phyloP scores from a whole-genome alignment of 1,140 invertebrate genomes.

The Drusus annulatus region DNA sequence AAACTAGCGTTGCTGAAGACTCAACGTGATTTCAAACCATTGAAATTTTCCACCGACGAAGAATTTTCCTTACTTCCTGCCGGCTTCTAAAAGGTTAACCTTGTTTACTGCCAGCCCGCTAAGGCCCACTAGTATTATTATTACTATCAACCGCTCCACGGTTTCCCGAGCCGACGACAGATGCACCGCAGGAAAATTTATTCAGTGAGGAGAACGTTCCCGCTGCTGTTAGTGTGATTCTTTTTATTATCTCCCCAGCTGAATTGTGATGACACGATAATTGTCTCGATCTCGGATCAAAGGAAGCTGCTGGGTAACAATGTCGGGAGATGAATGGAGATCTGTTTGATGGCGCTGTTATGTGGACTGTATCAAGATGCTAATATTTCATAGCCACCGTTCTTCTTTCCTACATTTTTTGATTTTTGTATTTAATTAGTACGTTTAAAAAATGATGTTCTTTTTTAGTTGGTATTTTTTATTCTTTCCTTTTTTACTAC shows the following conservation, averaged over 20 bases:
- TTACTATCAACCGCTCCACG: not conserved
- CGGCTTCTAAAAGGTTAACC: too few species aligned
- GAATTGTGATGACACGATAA: constrained; percentile 43
- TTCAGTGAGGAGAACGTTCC: not conserved
- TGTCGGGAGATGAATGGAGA: constrained; percentile 20
- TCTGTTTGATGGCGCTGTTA: constrained; percentile 25
- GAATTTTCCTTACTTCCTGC: too few species aligned
- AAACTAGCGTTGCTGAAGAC: too few species aligned
- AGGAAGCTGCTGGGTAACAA: constrained; percentile 26
- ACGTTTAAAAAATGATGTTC: too few species aligned
- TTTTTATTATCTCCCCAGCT: constrained; percentile 18
- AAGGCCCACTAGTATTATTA: too few species aligned
- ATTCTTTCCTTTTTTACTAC: too few species aligned
- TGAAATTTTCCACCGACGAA: too few species aligned
- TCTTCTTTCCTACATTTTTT: not conserved
- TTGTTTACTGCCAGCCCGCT: too few species aligned
- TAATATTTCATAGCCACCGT: not conserved
- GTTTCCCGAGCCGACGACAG: constrained; percentile 12
- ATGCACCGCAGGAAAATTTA: constrained; percentile 20
- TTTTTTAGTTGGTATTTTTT: too few species aligned
- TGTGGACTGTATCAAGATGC: constrained; percentile 22
- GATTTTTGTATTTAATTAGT: too few species aligned
- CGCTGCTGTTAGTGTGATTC: not conserved
- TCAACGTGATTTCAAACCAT: too few species aligned
- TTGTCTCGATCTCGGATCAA: constrained; percentile 17